Evolutionary conservation across 1,140 invertebrate species (phyloP).

Genomic region (Pachyrhynchus sulphureomaculatus): DNA sequence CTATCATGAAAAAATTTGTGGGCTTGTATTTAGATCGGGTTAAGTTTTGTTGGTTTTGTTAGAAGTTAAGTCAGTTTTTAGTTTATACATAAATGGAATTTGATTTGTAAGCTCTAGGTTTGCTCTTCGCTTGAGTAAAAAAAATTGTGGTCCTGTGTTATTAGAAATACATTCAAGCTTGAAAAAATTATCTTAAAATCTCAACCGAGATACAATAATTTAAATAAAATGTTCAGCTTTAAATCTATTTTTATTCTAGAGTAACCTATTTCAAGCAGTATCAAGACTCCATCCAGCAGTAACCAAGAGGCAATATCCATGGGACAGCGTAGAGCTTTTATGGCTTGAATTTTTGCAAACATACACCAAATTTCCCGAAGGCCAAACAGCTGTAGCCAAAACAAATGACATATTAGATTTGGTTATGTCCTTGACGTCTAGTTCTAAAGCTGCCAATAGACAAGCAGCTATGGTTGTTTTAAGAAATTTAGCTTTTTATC

Average conservation of each 20-base stretch:
- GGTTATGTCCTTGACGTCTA: slow-evolving; percentile 39
- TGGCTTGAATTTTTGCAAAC: slow-evolving; percentile 56
- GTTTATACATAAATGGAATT: too few relatives aligned
- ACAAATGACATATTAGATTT: slow-evolving; percentile 42
- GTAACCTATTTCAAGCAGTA: slow-evolving; percentile 51
- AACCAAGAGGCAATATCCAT: slow-evolving; percentile 51
- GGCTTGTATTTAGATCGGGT: too few relatives aligned
- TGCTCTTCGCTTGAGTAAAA: too few relatives aligned
- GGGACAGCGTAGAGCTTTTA: slow-evolving; percentile 47
- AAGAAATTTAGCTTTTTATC: slow-evolving; percentile 50
- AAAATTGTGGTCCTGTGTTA: too few relatives aligned
- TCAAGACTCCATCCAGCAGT: slow-evolving; percentile 51
- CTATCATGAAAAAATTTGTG: too few relatives aligned
- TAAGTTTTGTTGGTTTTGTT: too few relatives aligned
- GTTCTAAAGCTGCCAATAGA: slow-evolving; percentile 37
- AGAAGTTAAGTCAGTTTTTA: too few relatives aligned
- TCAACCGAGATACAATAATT: too few relatives aligned
- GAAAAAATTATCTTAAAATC: too few relatives aligned
- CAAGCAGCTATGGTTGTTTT: slow-evolving; percentile 43
- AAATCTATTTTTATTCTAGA: slow-evolving; percentile 45
- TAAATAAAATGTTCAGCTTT: too few relatives aligned
- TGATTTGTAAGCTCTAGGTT: too few relatives aligned
- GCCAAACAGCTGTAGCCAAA: slow-evolving; percentile 44
- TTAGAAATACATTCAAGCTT: too few relatives aligned
- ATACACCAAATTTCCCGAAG: slow-evolving; percentile 52